Percentiles rank a stretch among this genome's conserved stretches.
Evolutionary conservation across 2,888 invertebrate species (phyloP).

Genomic region (Heliconius ethilla): DNA sequence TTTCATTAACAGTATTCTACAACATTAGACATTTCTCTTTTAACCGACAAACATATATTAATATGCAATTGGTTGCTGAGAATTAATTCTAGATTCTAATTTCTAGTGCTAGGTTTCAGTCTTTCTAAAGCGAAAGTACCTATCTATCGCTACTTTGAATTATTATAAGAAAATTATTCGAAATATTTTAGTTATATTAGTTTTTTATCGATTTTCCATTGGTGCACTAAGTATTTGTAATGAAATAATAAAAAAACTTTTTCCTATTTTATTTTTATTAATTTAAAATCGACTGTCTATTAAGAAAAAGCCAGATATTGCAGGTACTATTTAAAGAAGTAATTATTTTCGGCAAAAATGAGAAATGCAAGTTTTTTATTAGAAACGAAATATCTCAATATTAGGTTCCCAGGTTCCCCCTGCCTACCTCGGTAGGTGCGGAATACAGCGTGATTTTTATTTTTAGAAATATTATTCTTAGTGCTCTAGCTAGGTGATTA

Average conservation of each 20-base stretch:
- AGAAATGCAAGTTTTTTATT: too few species aligned
- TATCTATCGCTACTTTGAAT: too few species aligned
- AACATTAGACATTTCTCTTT: constrained; percentile 16
- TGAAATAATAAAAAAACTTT: too few species aligned
- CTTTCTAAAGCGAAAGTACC: constrained; percentile 8
- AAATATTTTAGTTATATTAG: too few species aligned
- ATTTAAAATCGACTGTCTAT: not conserved
- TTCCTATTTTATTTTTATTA: too few species aligned
- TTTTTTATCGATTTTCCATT: not conserved
- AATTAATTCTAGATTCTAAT: constrained; percentile 17
- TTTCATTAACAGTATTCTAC: not conserved
- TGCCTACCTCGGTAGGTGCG: not conserved
- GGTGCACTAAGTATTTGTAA: too few species aligned
- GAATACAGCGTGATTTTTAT: not conserved
- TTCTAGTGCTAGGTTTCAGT: constrained; percentile 8
- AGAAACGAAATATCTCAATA: too few species aligned
- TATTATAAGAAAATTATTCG: too few species aligned
- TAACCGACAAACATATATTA: constrained; percentile 17
- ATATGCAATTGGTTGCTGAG: constrained; percentile 11
- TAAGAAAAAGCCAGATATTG: not conserved
- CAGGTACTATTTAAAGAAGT: too few species aligned
- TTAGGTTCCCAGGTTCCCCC: too few species aligned
- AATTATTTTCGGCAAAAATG: too few species aligned
- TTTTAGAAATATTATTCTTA: not conserved
- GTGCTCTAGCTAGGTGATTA: too few species aligned